Conservation (phyloP, 2,113 vertebrate genomes). For the Dryoscopus gambensis region DNA sequence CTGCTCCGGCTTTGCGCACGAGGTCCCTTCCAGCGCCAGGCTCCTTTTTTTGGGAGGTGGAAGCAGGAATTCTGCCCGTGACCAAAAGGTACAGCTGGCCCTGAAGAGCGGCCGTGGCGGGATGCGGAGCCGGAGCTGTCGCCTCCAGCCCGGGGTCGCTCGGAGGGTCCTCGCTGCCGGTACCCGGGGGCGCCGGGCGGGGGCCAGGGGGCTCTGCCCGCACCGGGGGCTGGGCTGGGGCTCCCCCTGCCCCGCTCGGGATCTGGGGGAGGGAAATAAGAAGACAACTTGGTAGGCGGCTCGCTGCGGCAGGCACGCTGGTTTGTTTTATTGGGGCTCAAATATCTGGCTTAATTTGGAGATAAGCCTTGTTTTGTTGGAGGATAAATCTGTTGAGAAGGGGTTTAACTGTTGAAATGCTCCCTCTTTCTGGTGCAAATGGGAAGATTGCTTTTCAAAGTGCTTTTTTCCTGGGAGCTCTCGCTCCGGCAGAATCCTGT, state of each 20-base stretch:
- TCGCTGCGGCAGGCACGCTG: neutral
- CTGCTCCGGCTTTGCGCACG: neutral
- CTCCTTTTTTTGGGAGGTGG: neutral
- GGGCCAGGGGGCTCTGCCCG: neutral
- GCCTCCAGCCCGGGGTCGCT: neutral
- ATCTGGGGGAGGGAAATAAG: neutral
- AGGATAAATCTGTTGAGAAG: constrained; percentile 40
- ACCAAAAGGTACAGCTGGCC: neutral
- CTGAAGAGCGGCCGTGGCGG: neutral
- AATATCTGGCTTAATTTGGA: constrained; percentile 50
- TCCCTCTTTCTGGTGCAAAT: constrained; percentile 37
- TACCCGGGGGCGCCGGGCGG: neutral
- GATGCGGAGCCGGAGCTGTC: neutral
- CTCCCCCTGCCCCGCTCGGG: neutral
- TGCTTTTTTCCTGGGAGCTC: constrained; percentile 32
- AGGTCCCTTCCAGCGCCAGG: neutral
- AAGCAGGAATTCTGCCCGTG: neutral
- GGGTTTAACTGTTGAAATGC: constrained; percentile 48
- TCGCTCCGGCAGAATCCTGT: neutral
- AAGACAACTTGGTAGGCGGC: neutral
- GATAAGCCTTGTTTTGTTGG: constrained; percentile 30
- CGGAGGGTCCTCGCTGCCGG: neutral
- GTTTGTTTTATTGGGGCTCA: constrained; percentile 46
- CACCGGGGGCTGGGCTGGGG: neutral
- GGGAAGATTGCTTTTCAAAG: constrained; percentile 36